These are phyloP conservation scores for Galemys pyrenaicus DNA, from an alignment of 2,113 vertebrate species.

Conservation along the genomic window DNA sequence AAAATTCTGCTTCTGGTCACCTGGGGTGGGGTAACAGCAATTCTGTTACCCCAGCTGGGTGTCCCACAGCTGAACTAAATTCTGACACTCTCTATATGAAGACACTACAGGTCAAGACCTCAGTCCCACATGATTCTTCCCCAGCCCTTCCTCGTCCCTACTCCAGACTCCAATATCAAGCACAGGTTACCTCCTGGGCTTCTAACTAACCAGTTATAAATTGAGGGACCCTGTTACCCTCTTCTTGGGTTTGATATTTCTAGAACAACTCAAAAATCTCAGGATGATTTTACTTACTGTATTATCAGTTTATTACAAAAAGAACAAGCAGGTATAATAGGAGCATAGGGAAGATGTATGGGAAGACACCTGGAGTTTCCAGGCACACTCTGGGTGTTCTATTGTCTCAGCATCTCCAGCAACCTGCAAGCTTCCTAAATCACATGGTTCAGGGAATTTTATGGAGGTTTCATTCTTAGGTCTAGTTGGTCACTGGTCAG, in stretches of 20 bases:
- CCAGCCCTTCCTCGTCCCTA: background rate
- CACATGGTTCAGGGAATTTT: background rate
- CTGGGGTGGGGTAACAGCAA: too few relatives aligned
- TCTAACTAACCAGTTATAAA: background rate
- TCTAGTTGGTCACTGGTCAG: background rate
- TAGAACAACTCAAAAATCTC: background rate
- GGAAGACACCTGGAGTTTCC: background rate
- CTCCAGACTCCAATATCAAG: background rate
- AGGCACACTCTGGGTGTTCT: background rate
- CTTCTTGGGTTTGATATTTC: background rate
- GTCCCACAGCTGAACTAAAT: background rate
- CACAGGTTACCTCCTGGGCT: background rate
- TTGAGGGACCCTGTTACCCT: background rate
- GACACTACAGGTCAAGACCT: background rate
- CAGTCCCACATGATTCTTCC: background rate
- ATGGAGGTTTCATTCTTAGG: background rate
- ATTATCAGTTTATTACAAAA: background rate
- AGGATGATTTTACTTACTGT: background rate
- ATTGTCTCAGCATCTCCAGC: background rate
- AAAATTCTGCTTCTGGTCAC: background rate
- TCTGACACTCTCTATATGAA: background rate
- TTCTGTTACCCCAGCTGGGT: background rate
- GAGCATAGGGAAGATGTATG: too few relatives aligned
- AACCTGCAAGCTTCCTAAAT: background rate
- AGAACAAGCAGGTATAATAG: background rate